A percentile compares a stretch with the other conserved stretches of the same genome.
phyloP scores from a whole-genome alignment of 2,888 invertebrate species.

The Tanytarsus gracilentus region DNA sequence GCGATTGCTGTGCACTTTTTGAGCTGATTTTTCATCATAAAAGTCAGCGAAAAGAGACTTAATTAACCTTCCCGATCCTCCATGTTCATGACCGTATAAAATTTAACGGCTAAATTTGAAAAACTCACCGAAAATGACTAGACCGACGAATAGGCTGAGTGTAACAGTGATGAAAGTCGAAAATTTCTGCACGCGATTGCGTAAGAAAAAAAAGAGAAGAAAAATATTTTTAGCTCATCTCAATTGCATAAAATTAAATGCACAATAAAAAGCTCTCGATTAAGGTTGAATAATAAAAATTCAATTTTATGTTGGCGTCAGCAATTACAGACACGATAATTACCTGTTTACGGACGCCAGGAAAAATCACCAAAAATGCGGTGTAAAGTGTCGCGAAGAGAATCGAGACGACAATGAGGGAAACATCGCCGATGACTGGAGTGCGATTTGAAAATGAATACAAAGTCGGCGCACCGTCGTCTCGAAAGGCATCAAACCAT shows the following conservation, averaged over 20 bases:
- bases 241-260: too few species aligned
- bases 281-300: too few species aligned
- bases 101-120: too few species aligned
- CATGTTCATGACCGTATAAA: too few species aligned
- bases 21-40: too few species aligned
- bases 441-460: constrained; percentile 93
- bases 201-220: too few species aligned
- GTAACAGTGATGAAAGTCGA: constrained; percentile 88
- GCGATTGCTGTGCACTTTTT: too few species aligned
- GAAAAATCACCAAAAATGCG: constrained; percentile 92
- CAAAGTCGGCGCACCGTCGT: constrained; percentile 92
- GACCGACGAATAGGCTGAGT: constrained; percentile 85
- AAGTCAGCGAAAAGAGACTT: too few species aligned
- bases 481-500: constrained; percentile 96
- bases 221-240: too few species aligned
- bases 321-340: constrained; percentile 33
- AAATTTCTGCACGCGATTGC: constrained; percentile 63
- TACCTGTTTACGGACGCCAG: constrained; percentile 90
- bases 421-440: constrained; percentile 88
- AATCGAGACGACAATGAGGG: constrained; percentile 73
- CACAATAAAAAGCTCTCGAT: too few species aligned
- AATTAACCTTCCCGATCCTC: too few species aligned
- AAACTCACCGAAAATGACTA: constrained; percentile 79
- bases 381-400: constrained; percentile 85
- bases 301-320: too few species aligned